Percentiles rank a stretch among this genome's conserved stretches.
phyloP scores from a whole-genome alignment of 1,140 invertebrate genomes.

The Melitaea cinxia region DNA sequence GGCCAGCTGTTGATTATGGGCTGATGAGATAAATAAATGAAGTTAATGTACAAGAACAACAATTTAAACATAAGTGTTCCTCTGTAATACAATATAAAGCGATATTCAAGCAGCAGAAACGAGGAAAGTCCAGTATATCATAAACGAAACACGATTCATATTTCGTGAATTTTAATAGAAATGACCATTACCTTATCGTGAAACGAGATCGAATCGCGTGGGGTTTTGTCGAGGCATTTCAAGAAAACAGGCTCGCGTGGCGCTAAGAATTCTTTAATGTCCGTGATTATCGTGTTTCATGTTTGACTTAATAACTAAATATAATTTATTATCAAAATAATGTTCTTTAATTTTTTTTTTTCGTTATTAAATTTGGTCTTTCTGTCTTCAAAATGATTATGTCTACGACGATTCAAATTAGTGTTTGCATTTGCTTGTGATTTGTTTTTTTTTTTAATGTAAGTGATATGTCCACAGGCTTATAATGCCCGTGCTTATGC shows the following conservation, averaged over 20 bases:
- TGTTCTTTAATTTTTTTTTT: slow-evolving; percentile 5
- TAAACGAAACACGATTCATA: slow-evolving; percentile 9
- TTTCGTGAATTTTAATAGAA: slow-evolving; percentile 31
- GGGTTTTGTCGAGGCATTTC: slow-evolving; percentile 15
- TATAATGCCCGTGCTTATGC: too few relatives aligned
- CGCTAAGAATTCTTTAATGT: slow-evolving; percentile 24
- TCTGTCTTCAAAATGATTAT: neutral
- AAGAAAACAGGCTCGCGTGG: slow-evolving; percentile 30
- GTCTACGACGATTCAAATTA: too few relatives aligned
- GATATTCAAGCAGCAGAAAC: too few relatives aligned
- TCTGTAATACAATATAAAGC: too few relatives aligned
- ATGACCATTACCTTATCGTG: slow-evolving; percentile 30
- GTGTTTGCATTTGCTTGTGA: too few relatives aligned
- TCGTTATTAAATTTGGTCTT: neutral
- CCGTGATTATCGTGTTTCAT: slow-evolving; percentile 25
- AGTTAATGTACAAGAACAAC: too few relatives aligned
- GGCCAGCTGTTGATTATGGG: too few relatives aligned
- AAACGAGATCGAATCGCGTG: slow-evolving; percentile 28
- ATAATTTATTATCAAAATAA: slow-evolving; percentile 21
- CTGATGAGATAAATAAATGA: too few relatives aligned
- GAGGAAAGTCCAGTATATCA: neutral
- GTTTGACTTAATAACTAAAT: slow-evolving; percentile 24
- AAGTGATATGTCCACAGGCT: too few relatives aligned
- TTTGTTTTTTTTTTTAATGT: too few relatives aligned
- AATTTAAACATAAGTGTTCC: too few relatives aligned